Base-by-base conservation (phyloP, 2,888 invertebrate genomes). In the Sarcophaga carnaria region DNA sequence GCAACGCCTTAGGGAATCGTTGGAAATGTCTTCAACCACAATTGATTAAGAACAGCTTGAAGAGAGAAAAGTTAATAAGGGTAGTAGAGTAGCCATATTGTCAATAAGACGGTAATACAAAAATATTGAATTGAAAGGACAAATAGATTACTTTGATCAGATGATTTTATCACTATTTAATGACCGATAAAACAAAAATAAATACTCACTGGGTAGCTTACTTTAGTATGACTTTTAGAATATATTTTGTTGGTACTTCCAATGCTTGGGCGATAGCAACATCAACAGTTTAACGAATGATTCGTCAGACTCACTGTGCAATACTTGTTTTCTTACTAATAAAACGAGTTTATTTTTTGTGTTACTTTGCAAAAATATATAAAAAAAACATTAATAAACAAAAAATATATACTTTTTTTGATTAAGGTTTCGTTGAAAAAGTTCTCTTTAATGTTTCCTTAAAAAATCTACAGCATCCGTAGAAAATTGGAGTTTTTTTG, bases 401-500 rank as follows among this genome's bases (percentile, higher is more conserved):
- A 60, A 59, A 59, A 78, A n/a, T 62, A 11, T 37, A 17, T 8
- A 17, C 22, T 27, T 71, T 80, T 77, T 60, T 22, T 25, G n/a
- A 27, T 22, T 54, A 60, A 64, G 45, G 27, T 47, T 77, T 77
- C 47, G n/a, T 63, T 49, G 37, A 54, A 63, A 3, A 81, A 63
- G 75, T 71, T 82, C 45, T 76, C 79, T 83, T 71, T 80, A 70
- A 45, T 22, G 27, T 60, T 77, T 25, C 62, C 27, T 63, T 70
- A n/a, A 22, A 20, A 6, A 62, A 69, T 70, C 14, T 78, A 45
- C 84, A 87, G 87, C 87, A 81, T 87, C 84, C 84, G 78, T 70
- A 77, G 45, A 54, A 59, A 82, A 45, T 71, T 77, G 47, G 45
- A 14, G 20, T 63, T 54, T 80, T 74, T 77, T 72, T 47, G 8